phyloP scores from a whole-genome alignment of 2,113 vertebrate genomes.

The Mus musculus region GRCm39 chr6:147862001-147862500 shows the following conservation, averaged over 20 bases:
- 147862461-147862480: background rate
- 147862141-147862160: background rate
- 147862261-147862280: background rate
- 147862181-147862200: background rate
- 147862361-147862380: background rate
- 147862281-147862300: background rate
- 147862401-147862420: background rate
- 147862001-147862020: background rate
- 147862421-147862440: constrained; percentile 9
- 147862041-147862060: background rate
- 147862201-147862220: background rate
- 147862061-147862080: background rate
- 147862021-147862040: background rate
- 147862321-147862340: background rate
- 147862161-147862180: background rate
- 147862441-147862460: background rate
- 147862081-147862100: background rate
- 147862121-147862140: background rate
- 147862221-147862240: background rate
- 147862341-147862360: constrained; percentile 1
- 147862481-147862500: background rate
- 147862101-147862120: background rate
- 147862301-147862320: background rate
- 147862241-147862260: background rate
- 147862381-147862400: background rate